Evolutionary conservation across 2,797 vertebrate species (phyloP).

Genomic region (Danio albolineatus): DNA sequence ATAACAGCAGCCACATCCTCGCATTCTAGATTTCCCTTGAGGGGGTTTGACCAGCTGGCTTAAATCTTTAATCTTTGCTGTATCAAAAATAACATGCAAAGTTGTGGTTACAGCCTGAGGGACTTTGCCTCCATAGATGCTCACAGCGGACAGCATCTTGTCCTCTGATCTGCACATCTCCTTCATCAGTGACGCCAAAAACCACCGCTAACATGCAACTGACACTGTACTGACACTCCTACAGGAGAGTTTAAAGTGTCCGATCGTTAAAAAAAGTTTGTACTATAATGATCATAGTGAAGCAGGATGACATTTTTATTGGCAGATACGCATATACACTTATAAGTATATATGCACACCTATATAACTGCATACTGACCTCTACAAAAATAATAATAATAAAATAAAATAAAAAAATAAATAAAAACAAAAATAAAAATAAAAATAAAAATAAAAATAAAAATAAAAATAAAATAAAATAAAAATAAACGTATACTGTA

Average conservation of each 20-base stretch:
- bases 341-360: no score
- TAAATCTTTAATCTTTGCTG: slow-evolving; percentile 42
- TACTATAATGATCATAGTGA: not conserved
- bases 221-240: slow-evolving; percentile 3
- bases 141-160: slow-evolving; percentile 15
- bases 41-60: slow-evolving; percentile 44
- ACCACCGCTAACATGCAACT: not conserved
- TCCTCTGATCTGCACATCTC: slow-evolving; percentile 16
- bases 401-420: no score
- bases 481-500: no score
- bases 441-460: no score
- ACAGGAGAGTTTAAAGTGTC: not conserved
- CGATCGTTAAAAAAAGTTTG: not conserved
- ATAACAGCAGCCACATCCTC: slow-evolving; percentile 26
- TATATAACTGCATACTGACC: no score
- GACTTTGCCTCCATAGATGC: slow-evolving; percentile 20
- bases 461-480: no score
- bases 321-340: no score
- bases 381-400: no score
- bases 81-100: slow-evolving; percentile 37
- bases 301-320: not conserved
- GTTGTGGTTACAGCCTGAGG: slow-evolving; percentile 48
- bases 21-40: slow-evolving; percentile 30
- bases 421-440: no score
- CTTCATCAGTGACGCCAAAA: slow-evolving; percentile 7